Base-by-base conservation (phyloP, 2,888 invertebrate genomes). In the Drosophila anomelani region DNA sequence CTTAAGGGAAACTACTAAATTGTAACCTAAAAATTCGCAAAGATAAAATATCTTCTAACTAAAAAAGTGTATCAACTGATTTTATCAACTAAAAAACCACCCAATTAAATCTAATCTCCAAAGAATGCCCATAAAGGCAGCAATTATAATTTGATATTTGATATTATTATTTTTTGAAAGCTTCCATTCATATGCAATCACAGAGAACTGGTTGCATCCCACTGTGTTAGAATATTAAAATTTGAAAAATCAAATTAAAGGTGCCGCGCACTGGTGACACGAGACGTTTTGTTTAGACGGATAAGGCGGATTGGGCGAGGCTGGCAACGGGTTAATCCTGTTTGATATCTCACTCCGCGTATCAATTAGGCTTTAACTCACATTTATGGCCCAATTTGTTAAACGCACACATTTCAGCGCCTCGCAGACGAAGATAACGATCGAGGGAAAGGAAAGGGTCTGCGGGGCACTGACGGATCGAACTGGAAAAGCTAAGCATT, bases 371-470 rank as follows among this genome's bases (percentile, higher is more conserved):
- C 73, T 76, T 76, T 67, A 83, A 55, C 68, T 77, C 78, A 78
- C 70, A 83, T 71, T 81, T 79, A 78, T 80, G 74, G 69, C 12
- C 70, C 81, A 86, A 85, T 88, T 85, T 85, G 84, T 81, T 85
- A 71, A 78, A 66, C 76, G 64, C 75, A 62, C 68, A 78, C 75
- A 79, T 87, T 84, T 79, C 62, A 76, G 76, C 78, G 64, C 71
- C 73, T 74, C 76, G 56, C 51, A 29, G 34, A 15, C 46, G 8
- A 15, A 47, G 34, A 49, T 51, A 36, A 29, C 9, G 54, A 57
- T 53, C 34, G 44, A 29, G 49, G 43, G 47, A 49, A 59, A 32
- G 63, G 49, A 38, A 59, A 36, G 51, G 60, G 55, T 70, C 17
- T 49, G 47, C 10, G 59, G 47, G 9, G 13, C 17, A 34, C 15